Evolutionary conservation across 2,113 vertebrate species (phyloP).

Genomic region (Semicossyphus pulcher): DNA sequence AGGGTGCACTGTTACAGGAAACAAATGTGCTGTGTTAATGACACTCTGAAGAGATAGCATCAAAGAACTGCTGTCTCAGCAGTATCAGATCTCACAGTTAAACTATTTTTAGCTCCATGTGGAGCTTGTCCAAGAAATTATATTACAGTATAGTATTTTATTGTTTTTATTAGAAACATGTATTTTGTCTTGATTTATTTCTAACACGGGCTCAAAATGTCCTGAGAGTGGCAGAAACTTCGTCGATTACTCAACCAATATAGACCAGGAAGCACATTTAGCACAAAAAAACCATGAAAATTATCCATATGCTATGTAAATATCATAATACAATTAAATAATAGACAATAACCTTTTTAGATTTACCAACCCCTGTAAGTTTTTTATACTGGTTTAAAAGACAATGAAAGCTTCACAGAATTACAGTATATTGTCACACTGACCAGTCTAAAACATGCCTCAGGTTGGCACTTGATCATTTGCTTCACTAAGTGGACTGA

Average conservation of each 20-base stretch:
- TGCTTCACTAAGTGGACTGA: slow-evolving; percentile 36
- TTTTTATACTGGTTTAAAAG: too few relatives aligned
- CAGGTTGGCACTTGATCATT: slow-evolving; percentile 29
- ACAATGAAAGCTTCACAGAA: too few relatives aligned
- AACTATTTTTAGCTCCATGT: slow-evolving; percentile 23
- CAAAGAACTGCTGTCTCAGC: slow-evolving; percentile 5
- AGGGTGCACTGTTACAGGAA: background rate
- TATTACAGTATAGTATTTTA: too few relatives aligned
- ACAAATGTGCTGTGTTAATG: background rate
- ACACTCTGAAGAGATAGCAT: slow-evolving; percentile 3
- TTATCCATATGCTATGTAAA: too few relatives aligned
- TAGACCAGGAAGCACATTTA: too few relatives aligned
- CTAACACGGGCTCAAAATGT: too few relatives aligned
- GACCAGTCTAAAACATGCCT: slow-evolving; percentile 11
- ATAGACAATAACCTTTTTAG: too few relatives aligned
- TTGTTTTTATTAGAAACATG: background rate
- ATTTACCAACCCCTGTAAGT: too few relatives aligned
- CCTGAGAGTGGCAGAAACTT: too few relatives aligned
- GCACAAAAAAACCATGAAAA: too few relatives aligned
- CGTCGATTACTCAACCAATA: too few relatives aligned
- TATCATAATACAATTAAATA: too few relatives aligned
- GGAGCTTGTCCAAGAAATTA: background rate
- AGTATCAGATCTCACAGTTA: slow-evolving; percentile 10
- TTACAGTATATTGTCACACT: slow-evolving; percentile 14
- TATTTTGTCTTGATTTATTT: background rate